These are phyloP conservation scores for Aproaerema taeniolella DNA, from an alignment of 2,888 invertebrate genomes.

Conservation along the genomic window DNA sequence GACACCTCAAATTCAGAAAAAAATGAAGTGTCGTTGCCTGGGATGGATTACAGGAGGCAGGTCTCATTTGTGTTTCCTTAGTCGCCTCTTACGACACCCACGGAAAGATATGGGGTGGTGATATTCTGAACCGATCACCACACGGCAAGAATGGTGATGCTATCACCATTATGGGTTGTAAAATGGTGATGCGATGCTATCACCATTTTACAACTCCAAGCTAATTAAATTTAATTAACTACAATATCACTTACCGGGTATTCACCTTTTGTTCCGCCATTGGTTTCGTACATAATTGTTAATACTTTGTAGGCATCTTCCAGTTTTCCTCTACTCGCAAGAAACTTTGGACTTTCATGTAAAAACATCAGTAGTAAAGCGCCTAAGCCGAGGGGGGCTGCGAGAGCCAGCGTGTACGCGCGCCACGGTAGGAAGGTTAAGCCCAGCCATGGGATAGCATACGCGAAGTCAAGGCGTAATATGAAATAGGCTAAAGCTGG, in stretches of 20 bases:
- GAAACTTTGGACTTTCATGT: conserved; percentile 87
- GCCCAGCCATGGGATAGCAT: conserved; percentile 47
- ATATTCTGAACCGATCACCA: too few species aligned
- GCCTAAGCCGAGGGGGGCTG: conserved; percentile 56
- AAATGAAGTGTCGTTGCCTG: too few species aligned
- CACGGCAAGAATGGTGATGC: too few species aligned
- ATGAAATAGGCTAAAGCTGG: conserved; percentile 80
- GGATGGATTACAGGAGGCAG: too few species aligned
- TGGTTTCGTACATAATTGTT: conserved; percentile 33
- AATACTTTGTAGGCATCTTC: conserved; percentile 69
- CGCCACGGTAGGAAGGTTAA: conserved; percentile 83
- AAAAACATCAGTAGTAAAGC: conserved; percentile 71
- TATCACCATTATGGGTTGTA: too few species aligned
- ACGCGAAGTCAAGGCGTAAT: conserved; percentile 70
- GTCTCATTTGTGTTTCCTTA: too few species aligned
- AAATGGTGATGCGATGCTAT: too few species aligned
- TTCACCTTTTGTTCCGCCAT: conserved; percentile 33
- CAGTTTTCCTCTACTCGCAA: conserved; percentile 76
- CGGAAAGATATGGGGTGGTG: too few species aligned
- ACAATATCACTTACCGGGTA: conserved; percentile 42
- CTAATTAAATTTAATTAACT: too few species aligned
- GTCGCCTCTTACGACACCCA: too few species aligned
- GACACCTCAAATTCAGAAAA: too few species aligned
- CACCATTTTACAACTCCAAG: too few species aligned
- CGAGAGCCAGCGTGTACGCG: conserved; percentile 71